Evolutionary conservation across 2,888 invertebrate genomes (phyloP).

Genomic region (Megaustenia siamemsis): DNA sequence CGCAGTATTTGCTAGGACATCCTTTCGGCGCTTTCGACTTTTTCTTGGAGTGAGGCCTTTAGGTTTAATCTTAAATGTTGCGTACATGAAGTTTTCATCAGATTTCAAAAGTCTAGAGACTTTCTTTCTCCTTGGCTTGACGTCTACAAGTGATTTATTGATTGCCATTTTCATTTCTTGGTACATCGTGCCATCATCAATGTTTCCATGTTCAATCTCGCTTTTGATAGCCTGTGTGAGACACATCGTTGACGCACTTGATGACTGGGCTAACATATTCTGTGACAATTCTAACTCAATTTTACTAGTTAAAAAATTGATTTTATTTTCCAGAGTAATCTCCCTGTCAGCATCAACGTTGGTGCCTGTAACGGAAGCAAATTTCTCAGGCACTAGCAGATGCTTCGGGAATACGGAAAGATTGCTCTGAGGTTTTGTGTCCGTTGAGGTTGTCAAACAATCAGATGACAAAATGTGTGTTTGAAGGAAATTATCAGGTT

Average conservation of each 20-base stretch:
- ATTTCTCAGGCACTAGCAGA: background rate
- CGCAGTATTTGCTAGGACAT: background rate
- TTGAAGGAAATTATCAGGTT: constrained; percentile 20
- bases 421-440: background rate
- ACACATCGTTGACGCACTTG: background rate
- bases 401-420: background rate
- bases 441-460: background rate
- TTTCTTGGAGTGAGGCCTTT: constrained; percentile 39
- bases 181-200: constrained; percentile 9
- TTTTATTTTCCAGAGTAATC: constrained; percentile 41
- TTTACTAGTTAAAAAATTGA: constrained; percentile 34
- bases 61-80: constrained; percentile 68
- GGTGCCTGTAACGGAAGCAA: background rate
- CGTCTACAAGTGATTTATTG: constrained; percentile 51
- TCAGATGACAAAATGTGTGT: background rate
- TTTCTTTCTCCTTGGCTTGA: constrained; percentile 67
- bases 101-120: constrained; percentile 69
- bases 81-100: constrained; percentile 69
- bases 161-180: constrained; percentile 22
- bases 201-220: background rate
- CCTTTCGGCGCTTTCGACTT: constrained; percentile 26
- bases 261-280: background rate
- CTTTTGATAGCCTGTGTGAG: background rate
- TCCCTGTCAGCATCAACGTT: constrained; percentile 15
- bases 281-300: constrained; percentile 37